Conservation (phyloP, 2,797 vertebrate species). For the Darevskia nairensis region DNA sequence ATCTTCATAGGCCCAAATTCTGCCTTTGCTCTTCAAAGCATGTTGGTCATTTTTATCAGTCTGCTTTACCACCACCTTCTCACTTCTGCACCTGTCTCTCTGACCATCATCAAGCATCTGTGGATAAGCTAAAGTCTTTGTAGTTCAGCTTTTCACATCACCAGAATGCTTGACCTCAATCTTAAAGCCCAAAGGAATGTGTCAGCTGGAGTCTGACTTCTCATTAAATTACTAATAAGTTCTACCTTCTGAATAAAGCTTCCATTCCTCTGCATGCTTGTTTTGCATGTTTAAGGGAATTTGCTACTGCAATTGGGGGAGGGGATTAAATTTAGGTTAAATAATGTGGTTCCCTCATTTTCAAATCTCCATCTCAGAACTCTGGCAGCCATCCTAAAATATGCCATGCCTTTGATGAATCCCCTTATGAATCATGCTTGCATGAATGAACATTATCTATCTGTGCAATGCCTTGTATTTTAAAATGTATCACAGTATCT, state of each 20-base stretch:
- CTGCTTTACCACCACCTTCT: not conserved
- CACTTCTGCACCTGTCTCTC: not conserved
- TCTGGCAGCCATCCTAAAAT: not conserved
- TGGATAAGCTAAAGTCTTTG: not conserved
- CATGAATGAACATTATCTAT: not conserved
- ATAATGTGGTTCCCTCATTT: not conserved
- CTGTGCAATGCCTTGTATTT: not conserved
- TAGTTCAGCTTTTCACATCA: not conserved
- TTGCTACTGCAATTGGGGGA: not conserved
- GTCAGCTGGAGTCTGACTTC: not conserved
- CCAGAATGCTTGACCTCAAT: not conserved
- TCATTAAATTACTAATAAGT: constrained; percentile 3
- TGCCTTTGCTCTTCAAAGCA: not conserved
- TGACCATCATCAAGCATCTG: not conserved
- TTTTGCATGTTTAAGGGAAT: not conserved
- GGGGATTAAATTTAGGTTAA: not conserved
- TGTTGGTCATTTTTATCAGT: not conserved
- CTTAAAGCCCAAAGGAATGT: not conserved
- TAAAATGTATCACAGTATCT: not conserved
- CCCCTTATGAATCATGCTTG: not conserved
- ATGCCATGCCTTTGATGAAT: not conserved
- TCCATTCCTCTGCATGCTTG: not conserved
- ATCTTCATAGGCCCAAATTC: not conserved
- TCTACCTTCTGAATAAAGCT: not conserved
- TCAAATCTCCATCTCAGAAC: not conserved